Percentiles rank a stretch among this genome's conserved stretches.
These are phyloP conservation scores for Danio albolineatus DNA, from an alignment of 2,797 vertebrate genomes.

Conservation along the genomic window DNA sequence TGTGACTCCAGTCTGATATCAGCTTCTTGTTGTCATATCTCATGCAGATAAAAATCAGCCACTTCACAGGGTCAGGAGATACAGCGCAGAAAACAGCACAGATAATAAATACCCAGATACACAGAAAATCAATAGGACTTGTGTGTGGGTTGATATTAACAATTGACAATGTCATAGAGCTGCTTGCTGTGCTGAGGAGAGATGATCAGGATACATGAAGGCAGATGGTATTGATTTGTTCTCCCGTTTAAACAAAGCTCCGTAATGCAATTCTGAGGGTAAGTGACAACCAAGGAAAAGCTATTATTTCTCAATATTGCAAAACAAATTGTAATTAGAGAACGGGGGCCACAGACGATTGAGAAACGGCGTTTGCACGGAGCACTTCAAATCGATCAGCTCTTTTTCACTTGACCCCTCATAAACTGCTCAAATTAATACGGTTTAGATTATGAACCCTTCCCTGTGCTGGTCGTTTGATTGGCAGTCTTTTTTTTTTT, in stretches of 20 bases:
- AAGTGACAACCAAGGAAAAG: slow-evolving; percentile 58
- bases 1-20: slow-evolving; percentile 17
- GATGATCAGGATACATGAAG: slow-evolving; percentile 56
- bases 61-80: slow-evolving; percentile 63
- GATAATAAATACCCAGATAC: slow-evolving; percentile 57
- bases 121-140: slow-evolving; percentile 57
- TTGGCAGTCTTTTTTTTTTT: slow-evolving; percentile 43
- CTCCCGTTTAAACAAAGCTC: slow-evolving; percentile 65
- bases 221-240: slow-evolving; percentile 66
- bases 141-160: slow-evolving; percentile 58
- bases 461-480: slow-evolving; percentile 33
- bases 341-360: slow-evolving; percentile 45
- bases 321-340: slow-evolving; percentile 69
- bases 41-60: slow-evolving; percentile 29
- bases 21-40: slow-evolving; percentile 8
- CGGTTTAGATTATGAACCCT: slow-evolving; percentile 64
- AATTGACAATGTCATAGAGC: slow-evolving; percentile 53
- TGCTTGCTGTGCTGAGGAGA: slow-evolving; percentile 44
- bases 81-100: slow-evolving; percentile 24
- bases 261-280: slow-evolving; percentile 63
- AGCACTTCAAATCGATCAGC: slow-evolving; percentile 55
- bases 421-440: slow-evolving; percentile 67
- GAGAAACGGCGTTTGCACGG: slow-evolving; percentile 15
- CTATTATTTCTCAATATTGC: slow-evolving; percentile 67
- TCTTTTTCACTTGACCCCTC: slow-evolving; percentile 65